phyloP scores from a whole-genome alignment of 2,113 vertebrate species.

The Heterochromis multidens region DNA sequence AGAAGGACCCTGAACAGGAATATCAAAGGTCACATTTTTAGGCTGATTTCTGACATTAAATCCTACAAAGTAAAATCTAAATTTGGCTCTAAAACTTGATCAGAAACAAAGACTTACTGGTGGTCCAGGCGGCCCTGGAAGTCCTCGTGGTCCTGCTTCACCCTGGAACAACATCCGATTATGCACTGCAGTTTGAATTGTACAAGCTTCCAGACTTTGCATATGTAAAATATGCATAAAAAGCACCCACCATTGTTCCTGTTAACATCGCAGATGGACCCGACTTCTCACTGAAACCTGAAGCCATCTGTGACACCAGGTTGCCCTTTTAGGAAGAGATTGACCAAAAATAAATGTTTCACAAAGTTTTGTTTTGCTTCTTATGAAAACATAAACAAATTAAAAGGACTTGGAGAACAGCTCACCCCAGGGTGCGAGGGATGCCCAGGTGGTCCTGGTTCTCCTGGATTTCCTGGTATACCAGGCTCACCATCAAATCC shows the following conservation, averaged over 20 bases:
- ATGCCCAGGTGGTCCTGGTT: constrained; percentile 86
- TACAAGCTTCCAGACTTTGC: neutral
- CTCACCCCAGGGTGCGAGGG: constrained; percentile 80
- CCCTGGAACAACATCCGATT: constrained; percentile 75
- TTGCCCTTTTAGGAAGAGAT: constrained; percentile 63
- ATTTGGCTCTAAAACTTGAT: neutral
- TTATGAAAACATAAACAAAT: neutral
- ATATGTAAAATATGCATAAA: neutral
- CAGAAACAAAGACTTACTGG: constrained; percentile 75
- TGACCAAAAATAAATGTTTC: neutral
- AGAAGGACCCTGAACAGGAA: constrained; percentile 77
- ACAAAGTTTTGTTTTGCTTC: rapidly evolving
- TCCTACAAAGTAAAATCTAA: neutral
- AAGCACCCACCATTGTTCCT: constrained; percentile 82
- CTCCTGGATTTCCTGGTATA: constrained; percentile 90
- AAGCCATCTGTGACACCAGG: constrained; percentile 87
- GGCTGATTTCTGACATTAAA: neutral
- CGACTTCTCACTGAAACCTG: constrained; percentile 89
- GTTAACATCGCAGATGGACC: constrained; percentile 79
- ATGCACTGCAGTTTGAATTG: neutral
- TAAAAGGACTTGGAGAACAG: neutral
- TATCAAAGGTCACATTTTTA: neutral
- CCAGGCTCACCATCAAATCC: constrained; percentile 96
- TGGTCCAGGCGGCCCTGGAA: constrained; percentile 81
- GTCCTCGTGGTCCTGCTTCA: constrained; percentile 89